Evolutionary conservation across 2,888 invertebrate genomes (phyloP), one percentile per base, ranked within the genome.

Genomic region (Callimorpha dominula): DNA sequence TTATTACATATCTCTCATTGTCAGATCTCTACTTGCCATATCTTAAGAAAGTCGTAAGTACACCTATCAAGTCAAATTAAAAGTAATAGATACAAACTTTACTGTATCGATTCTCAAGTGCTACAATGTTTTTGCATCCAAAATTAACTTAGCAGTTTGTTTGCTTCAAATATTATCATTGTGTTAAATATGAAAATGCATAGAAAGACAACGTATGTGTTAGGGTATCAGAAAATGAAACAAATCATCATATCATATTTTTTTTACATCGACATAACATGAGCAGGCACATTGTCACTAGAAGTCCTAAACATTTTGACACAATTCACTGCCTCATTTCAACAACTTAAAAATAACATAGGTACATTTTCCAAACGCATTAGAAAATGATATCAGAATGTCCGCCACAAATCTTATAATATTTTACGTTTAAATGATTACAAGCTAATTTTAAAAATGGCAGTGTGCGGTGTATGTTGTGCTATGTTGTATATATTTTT

Each of bases 211-310:
- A 9, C 4, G 43, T 46, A 46, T 8, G 43, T 9, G 49, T 8
- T 65, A 49, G 20, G 49, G 14, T 31, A 46, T 20, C 1, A 46
- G 14, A 8, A 60, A 68, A 62, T 46, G 17, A 17, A 69, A 69
- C 49, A 31, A 68, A 20, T 62, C 40, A 40, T n/a, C 62, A 69
- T 68, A 31, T 46, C 62, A 67, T 69, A 62, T 49, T 49, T 2
- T 60, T 57, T 12, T 20, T 60, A 4, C 57, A 57, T 46, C 43
- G 43, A 46, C 6, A 8, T 46, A 46, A 46, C 14, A 46, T 43
- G 4, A 62, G 20, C 2, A 31, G 49, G 20, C 31, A 62, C 20
- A 68, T 20, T 60, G 17, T 20, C 46, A 62, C 40, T 31, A 9
- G 50, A 31, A 62, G 12, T 46, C 31, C 8, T 62, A 6, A 40